These are phyloP conservation scores for Eudorcas thomsonii DNA, from an alignment of 2,113 vertebrate genomes.

Conservation along the genomic window DNA sequence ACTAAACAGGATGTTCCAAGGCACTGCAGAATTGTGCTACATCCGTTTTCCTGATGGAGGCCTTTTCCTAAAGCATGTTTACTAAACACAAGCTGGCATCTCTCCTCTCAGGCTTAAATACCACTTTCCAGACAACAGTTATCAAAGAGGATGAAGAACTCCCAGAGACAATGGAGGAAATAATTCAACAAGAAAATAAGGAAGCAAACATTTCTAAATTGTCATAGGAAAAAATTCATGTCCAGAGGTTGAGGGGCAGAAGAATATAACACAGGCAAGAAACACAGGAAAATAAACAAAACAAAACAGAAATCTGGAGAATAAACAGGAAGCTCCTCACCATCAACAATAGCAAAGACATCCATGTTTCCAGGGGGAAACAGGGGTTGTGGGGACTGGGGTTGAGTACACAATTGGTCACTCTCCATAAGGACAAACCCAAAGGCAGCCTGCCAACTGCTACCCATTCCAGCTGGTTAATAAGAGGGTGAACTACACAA, in stretches of 20 bases:
- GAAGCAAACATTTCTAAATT: constrained; percentile 14
- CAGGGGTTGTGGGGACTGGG: no score
- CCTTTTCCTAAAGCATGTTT: not conserved
- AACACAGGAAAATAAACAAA: not conserved
- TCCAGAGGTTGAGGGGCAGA: not conserved
- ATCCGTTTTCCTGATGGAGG: not conserved
- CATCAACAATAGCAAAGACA: not conserved
- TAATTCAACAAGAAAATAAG: constrained; percentile 30
- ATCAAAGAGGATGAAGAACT: not conserved
- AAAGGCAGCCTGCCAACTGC: not conserved
- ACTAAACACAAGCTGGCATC: not conserved
- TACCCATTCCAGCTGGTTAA: not conserved
- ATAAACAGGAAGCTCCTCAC: constrained; percentile 10
- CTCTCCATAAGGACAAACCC: not conserved
- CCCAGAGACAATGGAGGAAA: constrained; percentile 1
- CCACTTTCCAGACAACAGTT: not conserved
- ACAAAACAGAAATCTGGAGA: not conserved
- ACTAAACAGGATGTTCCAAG: no score
- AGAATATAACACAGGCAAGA: not conserved
- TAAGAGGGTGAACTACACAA: not conserved
- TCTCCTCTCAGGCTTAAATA: not conserved
- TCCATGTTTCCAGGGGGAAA: not conserved
- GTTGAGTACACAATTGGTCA: not conserved
- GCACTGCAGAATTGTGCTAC: not conserved
- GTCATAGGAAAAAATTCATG: not conserved